phyloP scores from a whole-genome alignment of 35 echinoderm and acorn worm species.

The Lytechinus variegatus region DNA sequence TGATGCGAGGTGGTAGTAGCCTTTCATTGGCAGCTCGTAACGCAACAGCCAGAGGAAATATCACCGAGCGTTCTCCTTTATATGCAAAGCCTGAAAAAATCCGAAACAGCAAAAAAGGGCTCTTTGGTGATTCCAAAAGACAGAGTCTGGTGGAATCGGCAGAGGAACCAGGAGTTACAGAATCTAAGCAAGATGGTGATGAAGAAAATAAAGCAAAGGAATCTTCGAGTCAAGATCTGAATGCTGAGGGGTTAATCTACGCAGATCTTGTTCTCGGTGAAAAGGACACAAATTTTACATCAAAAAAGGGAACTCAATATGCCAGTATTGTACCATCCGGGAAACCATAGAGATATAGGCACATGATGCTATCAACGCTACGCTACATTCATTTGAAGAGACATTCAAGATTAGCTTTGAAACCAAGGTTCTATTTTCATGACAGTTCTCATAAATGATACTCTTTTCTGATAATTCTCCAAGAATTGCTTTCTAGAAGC shows the following conservation, averaged over 20 bases:
- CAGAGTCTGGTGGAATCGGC: not conserved
- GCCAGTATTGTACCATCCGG: conserved; percentile 36
- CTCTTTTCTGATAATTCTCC: not conserved
- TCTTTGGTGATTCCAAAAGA: conserved; percentile 25
- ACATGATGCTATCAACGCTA: not conserved
- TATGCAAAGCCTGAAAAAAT: conserved; percentile 34
- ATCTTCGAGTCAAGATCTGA: not conserved
- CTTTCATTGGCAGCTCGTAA: conserved; percentile 28
- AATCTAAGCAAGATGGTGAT: not conserved
- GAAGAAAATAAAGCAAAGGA: not conserved
- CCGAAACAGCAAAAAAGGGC: conserved; percentile 6
- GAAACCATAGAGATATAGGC: not conserved
- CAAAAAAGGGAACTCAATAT: conserved; percentile 41
- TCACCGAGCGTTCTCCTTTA: conserved; percentile 15
- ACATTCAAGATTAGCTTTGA: not conserved
- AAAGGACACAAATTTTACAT: not conserved
- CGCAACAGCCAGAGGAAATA: not conserved
- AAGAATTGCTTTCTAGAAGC: too few relatives aligned
- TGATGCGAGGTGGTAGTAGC: conserved; percentile 25
- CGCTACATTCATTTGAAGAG: not conserved
- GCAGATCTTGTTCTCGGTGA: conserved; percentile 37
- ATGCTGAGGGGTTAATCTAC: conserved; percentile 34
- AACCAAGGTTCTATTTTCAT: not conserved
- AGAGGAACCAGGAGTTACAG: not conserved
- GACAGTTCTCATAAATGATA: not conserved